Conservation (phyloP, 2,888 invertebrate species). For the Pimpla rufipes region DNA sequence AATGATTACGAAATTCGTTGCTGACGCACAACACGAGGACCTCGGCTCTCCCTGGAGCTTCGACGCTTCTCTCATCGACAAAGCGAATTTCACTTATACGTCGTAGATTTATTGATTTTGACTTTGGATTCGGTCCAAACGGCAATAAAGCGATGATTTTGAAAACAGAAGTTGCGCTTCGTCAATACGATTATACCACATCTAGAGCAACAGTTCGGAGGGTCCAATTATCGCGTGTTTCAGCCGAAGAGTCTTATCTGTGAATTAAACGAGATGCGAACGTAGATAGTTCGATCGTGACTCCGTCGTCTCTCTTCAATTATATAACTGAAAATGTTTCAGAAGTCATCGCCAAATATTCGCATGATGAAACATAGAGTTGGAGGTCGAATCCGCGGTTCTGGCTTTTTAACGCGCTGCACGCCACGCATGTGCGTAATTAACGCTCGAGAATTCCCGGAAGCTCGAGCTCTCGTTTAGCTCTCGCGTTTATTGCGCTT, state of each 20-base stretch:
- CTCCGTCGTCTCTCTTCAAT: neutral
- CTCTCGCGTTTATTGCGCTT: constrained; percentile 2
- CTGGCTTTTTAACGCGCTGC: neutral
- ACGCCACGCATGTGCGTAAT: neutral
- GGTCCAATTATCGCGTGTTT: neutral
- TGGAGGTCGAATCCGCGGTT: neutral
- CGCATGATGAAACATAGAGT: neutral
- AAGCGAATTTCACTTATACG: neutral
- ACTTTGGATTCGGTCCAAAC: neutral
- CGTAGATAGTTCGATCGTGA: neutral
- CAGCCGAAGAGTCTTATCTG: constrained; percentile 2
- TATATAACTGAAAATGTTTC: neutral
- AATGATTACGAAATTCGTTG: neutral
- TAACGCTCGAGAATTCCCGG: neutral
- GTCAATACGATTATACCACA: neutral
- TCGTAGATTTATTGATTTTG: neutral
- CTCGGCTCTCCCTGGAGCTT: neutral
- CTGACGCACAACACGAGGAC: neutral
- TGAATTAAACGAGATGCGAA: neutral
- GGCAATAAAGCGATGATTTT: neutral
- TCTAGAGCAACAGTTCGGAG: neutral
- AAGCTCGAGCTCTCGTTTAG: neutral
- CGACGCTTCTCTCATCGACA: neutral
- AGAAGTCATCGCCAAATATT: neutral
- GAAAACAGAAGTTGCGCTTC: neutral